Percentiles rank a stretch among this genome's conserved stretches.
phyloP scores from a whole-genome alignment of 2,888 invertebrate genomes.

The Amblyjoppa proteus region DNA sequence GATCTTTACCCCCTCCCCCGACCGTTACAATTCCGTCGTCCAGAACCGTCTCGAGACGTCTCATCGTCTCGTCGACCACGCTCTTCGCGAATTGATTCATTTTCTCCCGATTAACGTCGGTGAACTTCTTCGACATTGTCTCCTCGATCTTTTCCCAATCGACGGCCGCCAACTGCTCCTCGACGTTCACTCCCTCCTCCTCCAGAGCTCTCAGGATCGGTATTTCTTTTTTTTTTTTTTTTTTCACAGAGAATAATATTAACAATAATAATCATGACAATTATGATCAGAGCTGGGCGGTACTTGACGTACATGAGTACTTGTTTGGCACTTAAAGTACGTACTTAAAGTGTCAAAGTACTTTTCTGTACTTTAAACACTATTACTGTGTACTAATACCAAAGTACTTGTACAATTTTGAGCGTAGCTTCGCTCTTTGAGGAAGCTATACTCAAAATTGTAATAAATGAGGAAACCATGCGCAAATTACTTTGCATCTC shows the following conservation, averaged over 20 bases:
- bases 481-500: no score
- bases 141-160: constrained; percentile 64
- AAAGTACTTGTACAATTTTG: no score
- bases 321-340: no score
- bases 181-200: constrained; percentile 40
- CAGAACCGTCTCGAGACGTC: constrained; percentile 57
- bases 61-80: constrained; percentile 67
- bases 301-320: no score
- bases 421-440: no score
- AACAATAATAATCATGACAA: neutral
- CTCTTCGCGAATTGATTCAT: constrained; percentile 65
- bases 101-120: constrained; percentile 51
- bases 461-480: no score
- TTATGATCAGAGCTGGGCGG: neutral
- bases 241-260: neutral
- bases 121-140: constrained; percentile 51
- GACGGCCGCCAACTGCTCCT: constrained; percentile 57
- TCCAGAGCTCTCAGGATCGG: constrained; percentile 50
- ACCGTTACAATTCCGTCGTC: constrained; percentile 13
- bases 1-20: neutral
- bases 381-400: no score
- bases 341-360: no score
- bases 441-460: no score
- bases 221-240: constrained; percentile 41
- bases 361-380: no score